Percentiles rank a stretch among this genome's conserved stretches.
phyloP scores from a whole-genome alignment of 2,888 invertebrate species.

The Tromatobia lineatoria region DNA sequence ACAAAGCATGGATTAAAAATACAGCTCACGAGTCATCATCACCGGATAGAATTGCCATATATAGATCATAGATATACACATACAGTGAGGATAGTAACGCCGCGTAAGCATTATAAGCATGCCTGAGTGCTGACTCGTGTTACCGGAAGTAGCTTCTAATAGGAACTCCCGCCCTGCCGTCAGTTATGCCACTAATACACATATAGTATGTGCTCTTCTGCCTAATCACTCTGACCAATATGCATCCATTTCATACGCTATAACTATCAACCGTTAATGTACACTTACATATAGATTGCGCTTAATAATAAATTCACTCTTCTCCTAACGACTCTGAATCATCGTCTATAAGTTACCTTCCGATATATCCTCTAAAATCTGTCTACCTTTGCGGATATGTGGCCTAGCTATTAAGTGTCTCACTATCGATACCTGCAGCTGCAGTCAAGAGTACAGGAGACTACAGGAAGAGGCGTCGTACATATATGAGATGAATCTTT shows the following conservation, averaged over 20 bases:
- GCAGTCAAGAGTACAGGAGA: neutral
- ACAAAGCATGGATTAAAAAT: neutral
- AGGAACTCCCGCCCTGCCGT: constrained; percentile 69
- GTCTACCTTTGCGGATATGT: constrained; percentile 39
- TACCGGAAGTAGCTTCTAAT: constrained; percentile 82
- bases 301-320: constrained; percentile 46
- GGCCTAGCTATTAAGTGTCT: neutral
- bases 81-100: constrained; percentile 55
- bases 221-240: constrained; percentile 4
- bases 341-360: constrained; percentile 21
- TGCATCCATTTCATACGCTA: neutral
- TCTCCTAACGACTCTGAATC: constrained; percentile 48
- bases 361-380: constrained; percentile 6
- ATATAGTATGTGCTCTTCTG: constrained; percentile 18
- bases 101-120: constrained; percentile 70
- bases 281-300: neutral
- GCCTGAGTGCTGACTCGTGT: constrained; percentile 84
- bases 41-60: constrained; percentile 22
- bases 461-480: constrained; percentile 8
- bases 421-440: constrained; percentile 8
- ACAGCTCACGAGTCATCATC: constrained; percentile 29
- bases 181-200: constrained; percentile 13
- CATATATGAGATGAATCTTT: constrained; percentile 5
- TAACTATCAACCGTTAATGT: neutral
- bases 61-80: constrained; percentile 23